Conservation (phyloP, 2,888 invertebrate species). For the Steinernema hermaphroditum region DNA sequence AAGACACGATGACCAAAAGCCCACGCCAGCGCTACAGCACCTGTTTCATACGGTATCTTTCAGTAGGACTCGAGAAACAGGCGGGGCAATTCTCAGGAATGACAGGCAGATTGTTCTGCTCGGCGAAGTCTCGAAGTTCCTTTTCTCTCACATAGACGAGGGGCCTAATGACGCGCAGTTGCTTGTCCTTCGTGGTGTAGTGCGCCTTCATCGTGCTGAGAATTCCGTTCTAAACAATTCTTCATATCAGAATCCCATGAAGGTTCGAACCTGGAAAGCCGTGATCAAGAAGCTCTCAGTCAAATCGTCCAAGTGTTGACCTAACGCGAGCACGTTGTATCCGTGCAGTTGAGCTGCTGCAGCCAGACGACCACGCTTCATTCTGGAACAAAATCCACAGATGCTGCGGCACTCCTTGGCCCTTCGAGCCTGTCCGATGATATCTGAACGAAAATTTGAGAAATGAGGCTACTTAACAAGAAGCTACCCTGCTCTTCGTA, state of each 20-base stretch:
- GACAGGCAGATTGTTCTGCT: constrained; percentile 76
- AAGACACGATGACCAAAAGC: too few species aligned
- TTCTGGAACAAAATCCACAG: constrained; percentile 75
- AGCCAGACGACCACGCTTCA: constrained; percentile 75
- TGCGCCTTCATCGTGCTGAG: constrained; percentile 79
- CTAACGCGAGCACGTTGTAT: constrained; percentile 84
- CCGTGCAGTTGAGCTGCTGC: constrained; percentile 77
- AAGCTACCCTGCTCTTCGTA: constrained; percentile 75
- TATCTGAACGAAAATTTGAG: constrained; percentile 68
- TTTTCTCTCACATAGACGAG: constrained; percentile 83
- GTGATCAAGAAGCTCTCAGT: constrained; percentile 79
- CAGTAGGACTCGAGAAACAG: constrained; percentile 65
- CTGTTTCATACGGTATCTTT: constrained; percentile 51
- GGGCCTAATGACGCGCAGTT: constrained; percentile 81
- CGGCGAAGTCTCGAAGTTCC: constrained; percentile 77
- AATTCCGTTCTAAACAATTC: constrained; percentile 72
- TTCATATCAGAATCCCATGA: neutral
- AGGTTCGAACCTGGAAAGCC: constrained; percentile 72
- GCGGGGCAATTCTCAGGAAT: constrained; percentile 74
- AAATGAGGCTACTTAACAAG: neutral
- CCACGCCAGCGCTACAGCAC: too few species aligned
- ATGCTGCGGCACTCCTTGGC: constrained; percentile 69
- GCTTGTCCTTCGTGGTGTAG: constrained; percentile 79
- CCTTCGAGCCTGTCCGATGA: constrained; percentile 70
- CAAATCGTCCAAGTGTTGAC: constrained; percentile 83